Base-by-base conservation (phyloP, 2,113 vertebrate species). In the Jacana jacana region DNA sequence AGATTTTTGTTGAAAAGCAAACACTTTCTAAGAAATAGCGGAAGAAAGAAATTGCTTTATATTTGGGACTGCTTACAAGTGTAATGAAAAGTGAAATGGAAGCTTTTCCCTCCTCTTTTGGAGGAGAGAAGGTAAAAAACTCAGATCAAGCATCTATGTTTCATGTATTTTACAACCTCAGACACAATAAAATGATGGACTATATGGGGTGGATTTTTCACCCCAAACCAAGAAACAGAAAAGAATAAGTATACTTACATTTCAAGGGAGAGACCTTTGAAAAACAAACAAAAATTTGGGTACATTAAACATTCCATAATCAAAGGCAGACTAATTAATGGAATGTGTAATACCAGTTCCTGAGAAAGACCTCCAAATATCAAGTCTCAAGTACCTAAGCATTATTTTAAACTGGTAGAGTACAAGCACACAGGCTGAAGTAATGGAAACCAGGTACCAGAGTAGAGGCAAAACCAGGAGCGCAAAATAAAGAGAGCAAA, bases 31-130 rank as follows among this genome's bases (percentile, higher is more conserved):
- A 91, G 31, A 93, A 82, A 35, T 3, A 31, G 13, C 19, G 14
- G 6, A 77, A 89, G 28, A 54, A 4, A 66, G 31, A 81, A 84
- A 28, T 4, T 4, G 0, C 0, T 22, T 19, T 80, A 54, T 17
- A 22, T 27, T 54, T 24, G 2, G 3, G 6, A 4, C 22, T 61
- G 10, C 69, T 91, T 57, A 33, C 22, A 69, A 65, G 6, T 20
- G 10, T 31, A 1, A 9, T 27, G 25, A 52, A 49, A 90, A 86
- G 17, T 40, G 13, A 48, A 86, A 24, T 23, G 11, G 9, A 66
- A 70, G 28, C 5, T 69, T 82, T 85, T 49, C 10, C 6, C 10
- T 63, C 46, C 13, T 6, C 46, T 90, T 42, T 6, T 46, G 19
- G 27, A 65, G 30, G 4, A 89, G 4, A 3, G 19, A 61, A 58